Evolutionary conservation across 2,888 invertebrate species (phyloP).

Genomic region (Sericinus montela): DNA sequence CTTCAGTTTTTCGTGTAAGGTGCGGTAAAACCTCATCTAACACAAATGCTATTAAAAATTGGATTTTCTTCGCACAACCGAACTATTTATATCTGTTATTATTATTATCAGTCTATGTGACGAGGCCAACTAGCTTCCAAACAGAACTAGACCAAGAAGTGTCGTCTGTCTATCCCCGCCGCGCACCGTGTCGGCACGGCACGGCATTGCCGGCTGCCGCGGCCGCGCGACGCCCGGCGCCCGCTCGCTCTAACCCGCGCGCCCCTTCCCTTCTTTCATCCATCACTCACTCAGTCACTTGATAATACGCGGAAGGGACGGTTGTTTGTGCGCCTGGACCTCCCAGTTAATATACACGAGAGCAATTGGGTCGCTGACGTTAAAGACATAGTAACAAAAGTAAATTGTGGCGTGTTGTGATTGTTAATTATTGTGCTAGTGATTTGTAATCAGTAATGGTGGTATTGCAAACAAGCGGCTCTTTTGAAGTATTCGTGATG

Average conservation of each 20-base stretch:
- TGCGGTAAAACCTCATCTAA: too few relatives aligned
- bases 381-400: slow-evolving; percentile 44
- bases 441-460: slow-evolving; percentile 44
- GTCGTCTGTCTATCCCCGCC: slow-evolving; percentile 12
- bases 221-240: slow-evolving; percentile 29
- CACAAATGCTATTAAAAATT: too few relatives aligned
- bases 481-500: slow-evolving; percentile 76
- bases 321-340: slow-evolving; percentile 39
- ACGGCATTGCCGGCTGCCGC: background rate
- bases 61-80: slow-evolving; percentile 11
- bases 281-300: slow-evolving; percentile 72
- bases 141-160: too few relatives aligned
- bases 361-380: slow-evolving; percentile 71
- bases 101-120: slow-evolving; percentile 23
- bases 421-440: slow-evolving; percentile 52
- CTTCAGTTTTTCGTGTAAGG: too few relatives aligned
- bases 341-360: slow-evolving; percentile 58
- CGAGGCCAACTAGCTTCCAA: slow-evolving; percentile 29
- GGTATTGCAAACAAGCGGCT: slow-evolving; percentile 61
- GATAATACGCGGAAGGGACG: slow-evolving; percentile 52
- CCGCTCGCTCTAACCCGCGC: slow-evolving; percentile 41
- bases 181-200: slow-evolving; percentile 22
- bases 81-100: slow-evolving; percentile 16
- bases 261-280: slow-evolving; percentile 37
- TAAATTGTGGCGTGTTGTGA: slow-evolving; percentile 52